Evolutionary conservation across 2,113 vertebrate genomes (phyloP).

Genomic region (Psilopogon haemacephalus): DNA sequence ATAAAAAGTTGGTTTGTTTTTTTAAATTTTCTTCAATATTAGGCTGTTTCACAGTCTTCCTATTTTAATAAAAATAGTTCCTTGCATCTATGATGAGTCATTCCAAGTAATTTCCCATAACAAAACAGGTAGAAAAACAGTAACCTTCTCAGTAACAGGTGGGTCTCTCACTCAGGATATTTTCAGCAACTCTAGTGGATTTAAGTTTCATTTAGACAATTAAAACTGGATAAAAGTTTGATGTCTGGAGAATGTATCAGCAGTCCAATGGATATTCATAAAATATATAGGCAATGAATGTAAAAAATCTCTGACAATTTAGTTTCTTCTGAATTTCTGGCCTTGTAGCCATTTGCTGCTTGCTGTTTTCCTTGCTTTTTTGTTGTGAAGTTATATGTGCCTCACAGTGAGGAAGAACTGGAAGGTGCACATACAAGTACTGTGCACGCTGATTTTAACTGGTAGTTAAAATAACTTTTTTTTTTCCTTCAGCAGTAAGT

Average conservation of each 20-base stretch:
- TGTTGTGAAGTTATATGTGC: not conserved
- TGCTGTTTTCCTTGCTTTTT: not conserved
- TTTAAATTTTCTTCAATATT: not conserved
- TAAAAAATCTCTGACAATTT: not conserved
- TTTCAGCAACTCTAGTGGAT: not conserved
- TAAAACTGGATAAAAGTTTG: not conserved
- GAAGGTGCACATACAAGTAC: not conserved
- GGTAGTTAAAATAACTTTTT: not conserved
- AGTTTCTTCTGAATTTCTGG: not conserved
- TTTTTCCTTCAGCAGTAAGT: not conserved
- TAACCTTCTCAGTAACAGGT: not conserved
- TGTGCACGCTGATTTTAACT: not conserved
- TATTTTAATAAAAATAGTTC: not conserved
- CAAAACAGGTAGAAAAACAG: not conserved
- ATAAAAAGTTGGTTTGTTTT: not conserved
- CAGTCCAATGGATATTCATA: not conserved
- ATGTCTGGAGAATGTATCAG: not conserved
- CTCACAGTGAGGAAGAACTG: not conserved
- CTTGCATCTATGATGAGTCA: not conserved
- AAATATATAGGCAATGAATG: not conserved
- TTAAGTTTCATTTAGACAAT: not conserved
- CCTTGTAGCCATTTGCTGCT: not conserved
- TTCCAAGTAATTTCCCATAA: not conserved
- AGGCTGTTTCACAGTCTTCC: not conserved
- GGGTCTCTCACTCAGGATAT: not conserved